Evolutionary conservation across 2,113 vertebrate genomes (phyloP).

Genomic region (Buteo buteo): DNA sequence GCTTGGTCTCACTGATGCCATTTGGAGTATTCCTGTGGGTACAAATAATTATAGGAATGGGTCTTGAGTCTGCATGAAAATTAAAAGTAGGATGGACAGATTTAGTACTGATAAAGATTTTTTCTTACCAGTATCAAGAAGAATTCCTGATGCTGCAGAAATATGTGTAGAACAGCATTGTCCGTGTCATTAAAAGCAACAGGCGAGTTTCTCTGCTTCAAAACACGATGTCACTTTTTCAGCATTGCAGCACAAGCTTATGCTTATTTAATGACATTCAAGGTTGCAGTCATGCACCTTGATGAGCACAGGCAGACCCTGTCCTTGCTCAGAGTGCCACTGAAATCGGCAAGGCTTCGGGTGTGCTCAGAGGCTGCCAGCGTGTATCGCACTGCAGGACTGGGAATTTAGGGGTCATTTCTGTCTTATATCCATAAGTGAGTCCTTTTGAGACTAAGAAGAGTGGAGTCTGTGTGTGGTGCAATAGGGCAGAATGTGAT

Average conservation of each 20-base stretch:
- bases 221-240: neutral
- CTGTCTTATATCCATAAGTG: neutral
- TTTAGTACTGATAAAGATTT: neutral
- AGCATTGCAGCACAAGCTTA: constrained; percentile 52
- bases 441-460: neutral
- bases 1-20: neutral
- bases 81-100: neutral
- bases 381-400: neutral
- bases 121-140: neutral
- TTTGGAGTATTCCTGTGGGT: neutral
- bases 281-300: constrained; percentile 1
- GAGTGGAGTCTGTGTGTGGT: neutral
- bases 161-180: neutral
- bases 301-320: neutral
- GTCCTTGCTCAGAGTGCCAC: neutral
- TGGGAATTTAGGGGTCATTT: neutral
- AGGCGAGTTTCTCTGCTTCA: neutral
- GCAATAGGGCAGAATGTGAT: neutral
- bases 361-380: neutral
- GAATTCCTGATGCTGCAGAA: neutral
- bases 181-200: neutral
- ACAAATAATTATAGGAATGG: neutral
- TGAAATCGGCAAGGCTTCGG: neutral
- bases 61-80: neutral
- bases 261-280: constrained; percentile 42